Conservation (phyloP, 2,113 vertebrate species). For the Cinclus mexicanus region DNA sequence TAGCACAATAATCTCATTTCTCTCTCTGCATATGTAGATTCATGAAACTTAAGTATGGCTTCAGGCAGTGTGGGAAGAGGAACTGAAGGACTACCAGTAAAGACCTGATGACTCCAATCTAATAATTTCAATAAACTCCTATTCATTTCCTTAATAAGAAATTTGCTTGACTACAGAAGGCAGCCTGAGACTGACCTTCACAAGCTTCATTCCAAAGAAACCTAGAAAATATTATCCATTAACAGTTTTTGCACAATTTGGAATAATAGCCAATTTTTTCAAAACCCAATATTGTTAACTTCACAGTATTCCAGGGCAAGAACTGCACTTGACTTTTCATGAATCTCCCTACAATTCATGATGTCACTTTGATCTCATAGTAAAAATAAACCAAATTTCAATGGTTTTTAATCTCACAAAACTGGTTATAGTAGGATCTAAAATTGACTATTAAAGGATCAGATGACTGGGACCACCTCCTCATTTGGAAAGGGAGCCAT, state of each 20-base stretch:
- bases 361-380: neutral
- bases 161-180: slow-evolving; percentile 4
- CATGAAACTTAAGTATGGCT: neutral
- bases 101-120: neutral
- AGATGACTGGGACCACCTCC: neutral
- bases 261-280: neutral
- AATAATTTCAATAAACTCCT: slow-evolving; percentile 14
- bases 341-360: neutral
- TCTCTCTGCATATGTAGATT: neutral
- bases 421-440: neutral
- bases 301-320: neutral
- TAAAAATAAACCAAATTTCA: neutral
- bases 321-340: neutral
- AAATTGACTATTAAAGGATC: neutral
- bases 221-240: neutral
- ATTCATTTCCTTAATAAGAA: slow-evolving; percentile 26
- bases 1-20: neutral
- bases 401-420: neutral
- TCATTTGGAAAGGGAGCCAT: neutral
- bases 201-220: neutral
- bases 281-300: neutral
- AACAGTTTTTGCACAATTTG: neutral
- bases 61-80: neutral
- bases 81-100: neutral
- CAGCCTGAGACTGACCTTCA: neutral